phyloP scores from a whole-genome alignment of 1,140 invertebrate genomes.

The Bombus cullumanus region DNA sequence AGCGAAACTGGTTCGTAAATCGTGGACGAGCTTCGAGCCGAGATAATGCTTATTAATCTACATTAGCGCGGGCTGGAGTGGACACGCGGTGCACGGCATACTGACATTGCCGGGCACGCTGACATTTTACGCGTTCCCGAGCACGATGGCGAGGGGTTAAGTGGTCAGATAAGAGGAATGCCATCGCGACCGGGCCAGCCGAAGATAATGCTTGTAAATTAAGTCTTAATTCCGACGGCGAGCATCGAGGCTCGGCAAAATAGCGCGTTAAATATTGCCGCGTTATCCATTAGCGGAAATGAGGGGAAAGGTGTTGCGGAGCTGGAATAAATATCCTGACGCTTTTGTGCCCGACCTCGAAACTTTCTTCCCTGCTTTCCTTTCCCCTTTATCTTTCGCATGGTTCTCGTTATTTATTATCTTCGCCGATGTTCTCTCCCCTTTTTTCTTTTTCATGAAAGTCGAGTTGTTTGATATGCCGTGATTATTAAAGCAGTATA shows the following conservation, averaged over 20 bases:
- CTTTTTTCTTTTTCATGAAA: not conserved
- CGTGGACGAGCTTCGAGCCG: constrained; percentile 36
- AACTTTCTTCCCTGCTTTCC: not conserved
- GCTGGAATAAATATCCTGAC: not conserved
- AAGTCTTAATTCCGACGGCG: constrained; percentile 42
- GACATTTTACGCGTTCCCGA: constrained; percentile 30
- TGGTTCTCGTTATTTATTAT: constrained; percentile 7
- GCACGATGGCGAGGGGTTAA: constrained; percentile 30
- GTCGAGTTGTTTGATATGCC: too few species aligned
- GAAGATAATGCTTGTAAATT: constrained; percentile 52
- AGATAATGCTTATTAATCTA: constrained; percentile 62
- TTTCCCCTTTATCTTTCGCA: not conserved
- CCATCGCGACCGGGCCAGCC: constrained; percentile 1
- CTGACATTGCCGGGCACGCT: constrained; percentile 19
- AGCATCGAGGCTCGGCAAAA: not conserved
- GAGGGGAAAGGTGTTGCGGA: not conserved
- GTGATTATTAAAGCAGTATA: too few species aligned
- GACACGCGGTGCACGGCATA: constrained; percentile 58
- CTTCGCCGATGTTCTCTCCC: not conserved
- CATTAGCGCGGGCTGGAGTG: constrained; percentile 55
- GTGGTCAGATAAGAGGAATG: constrained; percentile 46
- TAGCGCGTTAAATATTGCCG: constrained; percentile 36
- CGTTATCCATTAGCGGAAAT: constrained; percentile 20
- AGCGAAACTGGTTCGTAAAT: constrained; percentile 38
- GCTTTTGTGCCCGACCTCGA: not conserved